Evolutionary conservation across 2,797 vertebrate genomes (phyloP), one percentile per base, ranked within the genome.

Genomic region (Cetoscarus ocellatus): DNA sequence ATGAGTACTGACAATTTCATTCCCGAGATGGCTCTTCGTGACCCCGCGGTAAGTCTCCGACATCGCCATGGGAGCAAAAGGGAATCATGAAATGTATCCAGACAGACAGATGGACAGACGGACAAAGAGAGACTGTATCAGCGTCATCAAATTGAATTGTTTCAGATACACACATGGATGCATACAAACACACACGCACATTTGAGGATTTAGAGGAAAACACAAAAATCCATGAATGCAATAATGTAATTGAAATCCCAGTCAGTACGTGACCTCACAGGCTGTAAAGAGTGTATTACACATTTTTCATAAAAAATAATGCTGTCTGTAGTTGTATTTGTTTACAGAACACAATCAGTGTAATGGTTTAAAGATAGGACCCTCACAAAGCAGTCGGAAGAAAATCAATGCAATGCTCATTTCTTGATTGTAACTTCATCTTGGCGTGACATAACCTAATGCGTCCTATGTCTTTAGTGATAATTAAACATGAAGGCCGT

Each of bases 1-100:
- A 92, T 88, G 84, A 70, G 67, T 54, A 68, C 73, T 68, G 90
- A 88, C 91, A 90, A 81, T 87, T 79, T 91, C 84, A 92, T 92
- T 90, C 83, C 62, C 65, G 60, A 88, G 80, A 92, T 92, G 83
- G 88, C 73, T 88, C 27, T 36, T 55, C 52, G 64, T 87, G 87
- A 87, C 86, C 82, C 43, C 34, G 38, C 2, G 2, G 55, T 42
- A 50, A 18, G 74, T 42, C 58, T 66, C 47, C 68, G 70, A 52
- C 75, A 65, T 72, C 59, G 59, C 60, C 0, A 65, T 63, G 66
- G 73, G 64, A 77, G 77, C 79, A 73, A 85, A 91, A 88, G 79
- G 63, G 78, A 83, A 84, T 83, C 65, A 84, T 82, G 67, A 80
- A 68, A 84, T 75, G 11, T 56, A 73, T 77, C 58, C 59, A 71